Percentiles rank a stretch among this genome's conserved stretches.
Evolutionary conservation across 2,888 invertebrate species (phyloP).

Genomic region (Piscicola geometra): DNA sequence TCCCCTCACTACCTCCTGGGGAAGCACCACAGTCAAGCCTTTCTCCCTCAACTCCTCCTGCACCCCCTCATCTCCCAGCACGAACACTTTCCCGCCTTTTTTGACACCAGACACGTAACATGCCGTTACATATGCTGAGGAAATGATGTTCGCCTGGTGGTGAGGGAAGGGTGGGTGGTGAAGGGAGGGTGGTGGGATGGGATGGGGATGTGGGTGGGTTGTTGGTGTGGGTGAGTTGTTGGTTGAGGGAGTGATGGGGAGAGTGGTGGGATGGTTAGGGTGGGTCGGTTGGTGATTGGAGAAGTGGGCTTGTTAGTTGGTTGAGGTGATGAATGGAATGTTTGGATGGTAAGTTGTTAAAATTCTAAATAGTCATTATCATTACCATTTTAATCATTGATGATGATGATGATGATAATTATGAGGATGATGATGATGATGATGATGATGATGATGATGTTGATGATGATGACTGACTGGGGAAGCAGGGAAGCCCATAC

Average conservation of each 20-base stretch:
- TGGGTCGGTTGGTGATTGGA: no score
- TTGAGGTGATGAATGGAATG: no score
- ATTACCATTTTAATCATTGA: conserved; percentile 1
- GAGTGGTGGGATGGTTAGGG: no score
- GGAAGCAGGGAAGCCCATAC: not conserved
- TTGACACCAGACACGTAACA: not conserved
- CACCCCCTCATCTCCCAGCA: not conserved
- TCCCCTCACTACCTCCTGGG: not conserved
- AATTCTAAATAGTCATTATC: not conserved
- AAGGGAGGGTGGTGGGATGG: no score
- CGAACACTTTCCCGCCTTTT: not conserved
- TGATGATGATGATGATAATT: not conserved
- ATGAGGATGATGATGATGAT: conserved; percentile 7
- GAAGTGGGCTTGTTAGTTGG: no score
- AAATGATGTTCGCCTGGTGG: not conserved
- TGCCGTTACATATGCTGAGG: conserved; percentile 1
- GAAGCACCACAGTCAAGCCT: not conserved
- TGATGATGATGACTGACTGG: conserved; percentile 14
- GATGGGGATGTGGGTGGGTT: no score
- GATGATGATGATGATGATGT: conserved; percentile 15
- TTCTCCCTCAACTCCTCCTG: not conserved
- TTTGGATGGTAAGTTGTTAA: no score
- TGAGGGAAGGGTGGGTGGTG: not conserved
- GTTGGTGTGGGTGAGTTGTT: no score
- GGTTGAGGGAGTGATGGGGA: no score